Evolutionary conservation across 1,140 invertebrate species (phyloP).

Genomic region (Thaumetopoea pityocampa): DNA sequence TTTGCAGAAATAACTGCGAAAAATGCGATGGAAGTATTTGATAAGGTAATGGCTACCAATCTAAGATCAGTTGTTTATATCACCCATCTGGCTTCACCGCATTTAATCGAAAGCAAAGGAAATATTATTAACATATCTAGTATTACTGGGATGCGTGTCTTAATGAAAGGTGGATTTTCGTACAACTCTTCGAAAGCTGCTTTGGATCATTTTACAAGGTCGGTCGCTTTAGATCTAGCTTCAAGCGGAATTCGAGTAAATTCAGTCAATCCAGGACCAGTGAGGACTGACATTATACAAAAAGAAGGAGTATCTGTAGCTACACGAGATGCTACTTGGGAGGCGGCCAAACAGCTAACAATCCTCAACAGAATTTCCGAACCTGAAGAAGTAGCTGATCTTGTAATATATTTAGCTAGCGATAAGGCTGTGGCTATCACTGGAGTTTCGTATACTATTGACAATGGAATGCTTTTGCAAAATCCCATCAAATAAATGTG

Average conservation of each 20-base stretch:
- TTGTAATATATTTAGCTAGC: constrained; percentile 2
- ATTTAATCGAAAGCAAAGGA: constrained; percentile 2
- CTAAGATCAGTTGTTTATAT: constrained; percentile 7
- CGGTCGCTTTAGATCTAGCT: constrained; percentile 4
- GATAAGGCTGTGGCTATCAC: constrained; percentile 1
- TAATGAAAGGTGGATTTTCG: neutral
- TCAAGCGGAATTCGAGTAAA: constrained; percentile 2
- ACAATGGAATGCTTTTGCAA: neutral
- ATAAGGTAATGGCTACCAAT: constrained; percentile 5
- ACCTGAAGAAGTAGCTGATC: neutral
- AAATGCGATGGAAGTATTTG: constrained; percentile 3
- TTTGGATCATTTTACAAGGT: constrained; percentile 6
- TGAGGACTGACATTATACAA: neutral
- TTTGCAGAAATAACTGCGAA: neutral
- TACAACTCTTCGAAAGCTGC: constrained; percentile 4
- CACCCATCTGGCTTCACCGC: neutral
- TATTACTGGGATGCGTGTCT: neutral
- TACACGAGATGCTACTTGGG: neutral
- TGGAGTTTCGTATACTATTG: neutral
- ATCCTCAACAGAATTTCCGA: neutral
- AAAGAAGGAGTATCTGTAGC: neutral
- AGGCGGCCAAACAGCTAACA: no score
- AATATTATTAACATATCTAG: constrained; percentile 9
- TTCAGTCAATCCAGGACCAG: constrained; percentile 1
- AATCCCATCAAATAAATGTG: no score